Base-by-base conservation (phyloP, 2,888 invertebrate species). In the Litoditis marina region DNA sequence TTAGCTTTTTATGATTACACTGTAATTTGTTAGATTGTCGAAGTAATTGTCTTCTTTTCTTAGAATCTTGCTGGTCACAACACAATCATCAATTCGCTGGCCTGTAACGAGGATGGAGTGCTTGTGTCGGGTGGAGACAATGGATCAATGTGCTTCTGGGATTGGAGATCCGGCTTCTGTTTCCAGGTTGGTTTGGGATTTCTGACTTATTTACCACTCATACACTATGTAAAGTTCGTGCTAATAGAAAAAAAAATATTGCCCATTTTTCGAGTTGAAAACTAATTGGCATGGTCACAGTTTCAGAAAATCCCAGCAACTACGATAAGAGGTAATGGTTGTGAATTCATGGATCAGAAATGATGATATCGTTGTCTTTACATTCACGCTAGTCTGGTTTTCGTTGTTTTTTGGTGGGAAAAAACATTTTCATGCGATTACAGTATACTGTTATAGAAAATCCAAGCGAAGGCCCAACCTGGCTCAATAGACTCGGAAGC, bases 401-500 rank as follows among this genome's bases (percentile, higher is more conserved):
- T n/a, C n/a, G n/a, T n/a, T n/a, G 13, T 36, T 11, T 36, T 36
- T 36, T 36, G 13, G 39, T 16, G 39, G n/a, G n/a, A 36, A 36
- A 36, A 16, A 1, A 47, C 1, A 47, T n/a, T 47, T 13, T 47
- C 1, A n/a, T n/a, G n/a, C n/a, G n/a, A n/a, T n/a, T n/a, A n/a
- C 16, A 19, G 34, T 51, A 11, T 57, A 47, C 28, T 8, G 3
- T 34, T 55, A 7, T 22, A 72, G 61, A 68, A 65, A 25, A 55
- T 67, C 0, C 69, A 71, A 55, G 61, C 71, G 6, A 73, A 73
- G 54, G 67, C 73, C 0, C 98, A 99, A 84, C 95, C 96, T 0
- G 98, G 98, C 16, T 96, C 96, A 0, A 96, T 99, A 90, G 98
- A 98, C 85, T 94, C 94, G 19, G 98, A 99, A 85, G 92, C 94